Evolutionary conservation across 1,140 invertebrate genomes (phyloP), one percentile per base, ranked within the genome.

Genomic region (Holotrichia oblita): DNA sequence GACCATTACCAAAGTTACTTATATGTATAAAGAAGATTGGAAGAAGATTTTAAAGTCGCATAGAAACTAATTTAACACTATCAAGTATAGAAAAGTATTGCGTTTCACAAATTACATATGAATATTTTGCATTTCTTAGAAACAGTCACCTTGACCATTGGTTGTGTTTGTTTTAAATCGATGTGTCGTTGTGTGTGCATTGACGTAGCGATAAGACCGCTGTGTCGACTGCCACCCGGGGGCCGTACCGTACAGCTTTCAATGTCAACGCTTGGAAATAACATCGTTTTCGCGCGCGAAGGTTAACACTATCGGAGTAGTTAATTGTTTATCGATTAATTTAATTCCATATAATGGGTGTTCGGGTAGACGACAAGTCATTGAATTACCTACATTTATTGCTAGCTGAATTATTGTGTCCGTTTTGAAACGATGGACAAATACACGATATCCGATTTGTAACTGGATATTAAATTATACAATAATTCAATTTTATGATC

Each of bases 241-340:
- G 61, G 61, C 61, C 61, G 61, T 34, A 55, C 48, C 48, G 48
- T 22, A 20, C 20, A 27, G 61, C 27, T 27, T 69, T 69, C 61
- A 69, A 69, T 69, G 61, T 69, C 61, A 69, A 69, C 27, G 61
- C 61, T 69, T 69, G 61, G 61, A 55, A 69, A 69, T 69, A 69
- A 69, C 61, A 14, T 34, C 61, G 61, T 69, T 69, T 22, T 27
- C 61, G 61, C 61, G 59, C 59, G 61, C 61, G 61, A 69, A 69
- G 61, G 61, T 69, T 69, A 69, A 27, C 61, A 34, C 27, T 69
- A 69, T 24, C 14, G 61, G 27, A 69, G 27, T 22, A 69, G 4
- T 69, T 69, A 69, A 69, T 69, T 69, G 61, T 69, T 69, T 69
- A 69, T 34, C 61, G 61, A 69, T 69, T 22, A 34, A 14, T 69